A percentile compares a stretch with the other conserved stretches of the same genome.
phyloP scores from a whole-genome alignment of 2,113 vertebrate species.

The Bos javanicus region DNA sequence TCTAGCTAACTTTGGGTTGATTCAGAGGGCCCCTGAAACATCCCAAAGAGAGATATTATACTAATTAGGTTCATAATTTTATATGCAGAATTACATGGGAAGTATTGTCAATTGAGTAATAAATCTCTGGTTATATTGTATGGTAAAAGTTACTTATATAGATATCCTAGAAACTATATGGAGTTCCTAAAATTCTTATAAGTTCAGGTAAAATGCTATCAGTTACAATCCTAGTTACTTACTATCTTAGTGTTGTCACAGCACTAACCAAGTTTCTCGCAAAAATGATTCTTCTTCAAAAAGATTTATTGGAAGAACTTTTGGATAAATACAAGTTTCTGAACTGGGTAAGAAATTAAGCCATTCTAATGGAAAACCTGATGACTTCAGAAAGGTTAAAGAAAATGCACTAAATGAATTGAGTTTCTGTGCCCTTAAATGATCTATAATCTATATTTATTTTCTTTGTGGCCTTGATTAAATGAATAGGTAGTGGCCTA shows the following conservation, averaged over 20 bases:
- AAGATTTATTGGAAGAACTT: too few relatives aligned
- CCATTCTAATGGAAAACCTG: neutral
- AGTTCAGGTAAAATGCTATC: neutral
- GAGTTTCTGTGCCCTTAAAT: neutral
- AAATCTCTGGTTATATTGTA: neutral
- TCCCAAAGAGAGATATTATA: neutral
- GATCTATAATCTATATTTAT: neutral
- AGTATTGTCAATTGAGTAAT: neutral
- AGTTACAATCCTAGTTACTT: neutral
- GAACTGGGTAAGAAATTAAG: too few relatives aligned
- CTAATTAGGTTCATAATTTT: neutral
- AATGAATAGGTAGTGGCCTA: neutral
- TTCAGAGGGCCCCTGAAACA: neutral
- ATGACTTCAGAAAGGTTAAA: neutral
- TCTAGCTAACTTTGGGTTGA: neutral
- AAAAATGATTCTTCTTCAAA: too few relatives aligned
- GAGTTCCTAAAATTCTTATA: neutral
- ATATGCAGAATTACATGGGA: neutral
- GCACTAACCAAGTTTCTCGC: neutral
- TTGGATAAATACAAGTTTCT: too few relatives aligned
- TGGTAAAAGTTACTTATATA: neutral
- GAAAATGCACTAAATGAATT: neutral
- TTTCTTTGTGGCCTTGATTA: neutral
- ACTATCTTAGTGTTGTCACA: neutral
- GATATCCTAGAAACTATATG: neutral